Percentiles rank a stretch among this genome's conserved stretches.
These are phyloP conservation scores for Drosophila kokeensis DNA, from an alignment of 2,888 invertebrate genomes.

Conservation along the genomic window DNA sequence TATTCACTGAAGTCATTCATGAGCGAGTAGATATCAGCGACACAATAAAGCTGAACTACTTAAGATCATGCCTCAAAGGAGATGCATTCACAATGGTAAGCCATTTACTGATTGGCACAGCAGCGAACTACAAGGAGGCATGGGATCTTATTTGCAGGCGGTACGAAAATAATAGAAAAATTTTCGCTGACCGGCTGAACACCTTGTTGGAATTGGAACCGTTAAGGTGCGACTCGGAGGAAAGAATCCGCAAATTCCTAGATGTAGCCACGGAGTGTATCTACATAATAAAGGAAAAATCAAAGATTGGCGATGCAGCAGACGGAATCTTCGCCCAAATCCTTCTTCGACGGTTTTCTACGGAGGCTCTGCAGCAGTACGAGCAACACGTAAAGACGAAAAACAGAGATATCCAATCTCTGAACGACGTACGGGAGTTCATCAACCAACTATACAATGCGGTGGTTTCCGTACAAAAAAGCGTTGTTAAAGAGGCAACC, in stretches of 20 bases:
- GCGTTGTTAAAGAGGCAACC: not conserved
- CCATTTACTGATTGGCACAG: not conserved
- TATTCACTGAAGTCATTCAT: not conserved
- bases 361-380: not conserved
- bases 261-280: not conserved
- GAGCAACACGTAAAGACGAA: not conserved
- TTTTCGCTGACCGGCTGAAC: not conserved
- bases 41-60: not conserved
- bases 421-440: too few species aligned
- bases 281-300: not conserved
- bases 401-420: not conserved
- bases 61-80: not conserved
- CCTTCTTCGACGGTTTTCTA: not conserved
- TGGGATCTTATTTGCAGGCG: not conserved
- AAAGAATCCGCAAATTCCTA: not conserved
- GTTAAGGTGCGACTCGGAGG: too few species aligned
- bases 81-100: too few species aligned
- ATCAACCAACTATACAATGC: too few species aligned
- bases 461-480: too few species aligned
- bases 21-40: conserved; percentile 2
- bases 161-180: not conserved
- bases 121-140: not conserved
- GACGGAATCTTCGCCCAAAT: not conserved
- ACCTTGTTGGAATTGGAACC: not conserved
- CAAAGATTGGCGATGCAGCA: not conserved